phyloP scores from a whole-genome alignment of 2,797 vertebrate genomes.

The Enoplosus armatus region DNA sequence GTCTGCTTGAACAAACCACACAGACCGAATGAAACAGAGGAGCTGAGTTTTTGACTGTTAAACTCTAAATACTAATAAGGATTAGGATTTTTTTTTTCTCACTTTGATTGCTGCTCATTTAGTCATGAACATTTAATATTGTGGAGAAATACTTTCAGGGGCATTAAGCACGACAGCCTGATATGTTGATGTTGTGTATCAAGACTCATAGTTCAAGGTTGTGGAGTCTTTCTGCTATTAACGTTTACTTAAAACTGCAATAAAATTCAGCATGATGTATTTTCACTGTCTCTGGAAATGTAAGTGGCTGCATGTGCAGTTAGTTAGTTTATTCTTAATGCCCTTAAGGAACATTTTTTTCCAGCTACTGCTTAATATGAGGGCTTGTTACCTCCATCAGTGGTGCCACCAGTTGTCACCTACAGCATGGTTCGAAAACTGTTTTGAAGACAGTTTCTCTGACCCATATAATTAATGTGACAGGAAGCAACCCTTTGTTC shows the following conservation, averaged over 20 bases:
- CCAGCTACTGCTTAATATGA: background rate
- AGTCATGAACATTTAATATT: too few species aligned
- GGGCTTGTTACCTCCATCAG: background rate
- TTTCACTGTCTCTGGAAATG: too few species aligned
- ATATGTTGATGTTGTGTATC: too few species aligned
- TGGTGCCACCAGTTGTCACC: background rate
- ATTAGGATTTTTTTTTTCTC: too few species aligned
- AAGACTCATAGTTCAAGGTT: too few species aligned
- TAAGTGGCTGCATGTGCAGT: background rate
- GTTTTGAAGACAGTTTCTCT: slow-evolving; percentile 31
- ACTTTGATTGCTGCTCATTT: too few species aligned
- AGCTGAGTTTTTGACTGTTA: background rate
- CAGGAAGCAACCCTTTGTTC: slow-evolving; percentile 19
- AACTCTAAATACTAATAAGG: too few species aligned
- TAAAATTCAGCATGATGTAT: background rate
- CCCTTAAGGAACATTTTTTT: background rate
- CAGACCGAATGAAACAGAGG: background rate
- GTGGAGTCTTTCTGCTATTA: too few species aligned
- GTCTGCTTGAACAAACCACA: background rate
- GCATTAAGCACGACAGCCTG: background rate
- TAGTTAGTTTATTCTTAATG: background rate
- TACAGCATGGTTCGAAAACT: background rate
- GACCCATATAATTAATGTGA: slow-evolving; percentile 29
- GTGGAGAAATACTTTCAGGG: too few species aligned
- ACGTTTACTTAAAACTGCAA: background rate